Evolutionary conservation across 1,140 invertebrate genomes (phyloP).

Genomic region (Eulimnadia texana): DNA sequence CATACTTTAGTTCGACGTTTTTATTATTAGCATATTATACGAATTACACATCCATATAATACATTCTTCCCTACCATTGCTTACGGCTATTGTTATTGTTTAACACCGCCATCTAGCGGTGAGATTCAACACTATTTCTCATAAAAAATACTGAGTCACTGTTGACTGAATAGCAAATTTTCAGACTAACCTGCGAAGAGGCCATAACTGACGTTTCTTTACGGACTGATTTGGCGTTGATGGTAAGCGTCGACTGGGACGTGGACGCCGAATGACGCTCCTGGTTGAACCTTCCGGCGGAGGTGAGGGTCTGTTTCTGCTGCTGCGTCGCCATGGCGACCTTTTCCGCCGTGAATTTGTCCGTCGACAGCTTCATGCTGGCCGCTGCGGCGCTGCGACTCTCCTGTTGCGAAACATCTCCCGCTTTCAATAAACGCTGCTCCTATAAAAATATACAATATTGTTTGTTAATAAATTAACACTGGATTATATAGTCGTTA

Average conservation of each 20-base stretch:
- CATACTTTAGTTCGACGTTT: too few relatives aligned
- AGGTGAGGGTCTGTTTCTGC: constrained; percentile 62
- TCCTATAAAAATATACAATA: too few relatives aligned
- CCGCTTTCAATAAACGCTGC: constrained; percentile 51
- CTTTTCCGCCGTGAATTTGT: constrained; percentile 69
- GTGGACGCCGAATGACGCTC: constrained; percentile 52
- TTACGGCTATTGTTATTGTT: too few relatives aligned
- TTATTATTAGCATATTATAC: too few relatives aligned
- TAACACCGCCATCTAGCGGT: too few relatives aligned
- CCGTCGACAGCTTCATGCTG: constrained; percentile 64
- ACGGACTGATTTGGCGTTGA: constrained; percentile 55
- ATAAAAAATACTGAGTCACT: background rate
- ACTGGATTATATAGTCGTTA: too few relatives aligned
- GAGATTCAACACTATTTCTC: too few relatives aligned
- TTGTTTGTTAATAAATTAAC: too few relatives aligned
- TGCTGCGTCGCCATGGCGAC: constrained; percentile 67
- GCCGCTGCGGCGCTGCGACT: constrained; percentile 57
- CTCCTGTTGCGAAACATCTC: constrained; percentile 67
- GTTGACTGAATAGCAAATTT: background rate
- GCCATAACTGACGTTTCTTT: constrained; percentile 41
- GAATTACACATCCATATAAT: too few relatives aligned
- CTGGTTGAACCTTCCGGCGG: constrained; percentile 59
- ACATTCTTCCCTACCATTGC: too few relatives aligned
- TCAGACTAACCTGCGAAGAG: constrained; percentile 22
- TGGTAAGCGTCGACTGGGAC: constrained; percentile 56